A percentile compares a stretch with the other conserved stretches of the same genome.
These are phyloP conservation scores for Illadopsis cleaveri DNA, from an alignment of 2,113 vertebrate genomes.

Conservation along the genomic window DNA sequence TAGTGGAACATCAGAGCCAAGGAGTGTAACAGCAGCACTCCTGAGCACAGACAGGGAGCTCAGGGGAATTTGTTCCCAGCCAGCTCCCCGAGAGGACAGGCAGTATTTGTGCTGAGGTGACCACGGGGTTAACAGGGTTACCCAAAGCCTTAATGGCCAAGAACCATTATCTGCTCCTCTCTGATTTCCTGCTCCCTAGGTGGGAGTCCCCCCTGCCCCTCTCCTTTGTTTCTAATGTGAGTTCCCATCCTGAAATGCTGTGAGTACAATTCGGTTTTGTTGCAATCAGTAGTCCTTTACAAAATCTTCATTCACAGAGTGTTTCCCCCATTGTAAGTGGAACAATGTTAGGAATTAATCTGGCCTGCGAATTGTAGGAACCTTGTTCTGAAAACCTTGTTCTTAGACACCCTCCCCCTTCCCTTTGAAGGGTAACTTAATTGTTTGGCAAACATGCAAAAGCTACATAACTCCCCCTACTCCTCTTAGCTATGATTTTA, in stretches of 20 bases:
- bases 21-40: neutral
- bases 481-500: neutral
- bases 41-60: neutral
- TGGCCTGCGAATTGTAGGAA: neutral
- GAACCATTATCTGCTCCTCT: constrained; percentile 39
- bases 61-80: neutral
- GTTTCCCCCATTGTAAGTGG: constrained; percentile 40
- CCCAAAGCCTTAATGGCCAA: neutral
- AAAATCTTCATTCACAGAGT: constrained; percentile 46
- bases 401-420: neutral
- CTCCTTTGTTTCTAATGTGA: constrained; percentile 37
- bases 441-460: neutral
- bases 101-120: neutral
- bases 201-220: constrained; percentile 25
- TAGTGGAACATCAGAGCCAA: neutral
- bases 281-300: neutral
- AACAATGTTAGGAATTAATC: constrained; percentile 60
- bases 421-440: neutral
- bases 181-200: constrained; percentile 41
- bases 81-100: neutral
- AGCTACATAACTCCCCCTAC: neutral
- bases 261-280: constrained; percentile 33
- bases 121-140: constrained; percentile 21
- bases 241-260: constrained; percentile 51
- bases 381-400: neutral